Evolutionary conservation across 2,888 invertebrate species (phyloP), one percentile per base, ranked within the genome.

Genomic region (Nomada flava): DNA sequence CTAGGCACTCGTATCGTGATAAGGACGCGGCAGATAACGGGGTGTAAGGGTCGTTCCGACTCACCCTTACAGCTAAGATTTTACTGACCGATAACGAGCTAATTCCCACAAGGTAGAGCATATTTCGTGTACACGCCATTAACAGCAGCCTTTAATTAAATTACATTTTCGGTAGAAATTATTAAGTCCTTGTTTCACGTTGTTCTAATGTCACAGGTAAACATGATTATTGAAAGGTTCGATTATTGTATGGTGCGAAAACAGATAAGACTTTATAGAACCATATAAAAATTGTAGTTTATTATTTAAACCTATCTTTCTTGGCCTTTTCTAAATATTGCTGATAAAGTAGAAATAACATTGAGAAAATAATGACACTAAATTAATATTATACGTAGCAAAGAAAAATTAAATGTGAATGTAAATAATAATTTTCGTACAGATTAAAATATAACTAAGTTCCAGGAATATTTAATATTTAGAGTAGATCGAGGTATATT

Each of bases 1-100:
- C 82, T 79, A 74, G 74, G 62, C 79, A 76, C 74, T 86, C 82
- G 82, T 81, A 86, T 78, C 80, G 76, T 2, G 87, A 87, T 86
- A 85, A 86, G 85, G 50, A 55, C 44, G 69, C 44, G 59, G 64
- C 50, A 86, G 86, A 86, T 86, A 83, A 79, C 80, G 36, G 71
- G 65, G 76, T 71, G 52, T 62, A 77, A 70, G 70, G 82, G 76
- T 73, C 74, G 74, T 78, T 78, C 78, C 82, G 67, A 50, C 55
- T 63, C 65, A 36, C 60, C 64, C 74, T 80, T 82, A 60, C 73
- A 72, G 70, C 67, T 59, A 72, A 85, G 80, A 85, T 85, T 86
- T 73, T 44, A 44, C 15, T 26, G 57, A 11, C 47, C 23, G 82
- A 84, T 84, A 77, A 59, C 75, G 50, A 52, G 69, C 72, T 85